Evolutionary conservation across 2,888 invertebrate genomes (phyloP), one percentile per base, ranked within the genome.

Genomic region (Agrochola lychnidis): DNA sequence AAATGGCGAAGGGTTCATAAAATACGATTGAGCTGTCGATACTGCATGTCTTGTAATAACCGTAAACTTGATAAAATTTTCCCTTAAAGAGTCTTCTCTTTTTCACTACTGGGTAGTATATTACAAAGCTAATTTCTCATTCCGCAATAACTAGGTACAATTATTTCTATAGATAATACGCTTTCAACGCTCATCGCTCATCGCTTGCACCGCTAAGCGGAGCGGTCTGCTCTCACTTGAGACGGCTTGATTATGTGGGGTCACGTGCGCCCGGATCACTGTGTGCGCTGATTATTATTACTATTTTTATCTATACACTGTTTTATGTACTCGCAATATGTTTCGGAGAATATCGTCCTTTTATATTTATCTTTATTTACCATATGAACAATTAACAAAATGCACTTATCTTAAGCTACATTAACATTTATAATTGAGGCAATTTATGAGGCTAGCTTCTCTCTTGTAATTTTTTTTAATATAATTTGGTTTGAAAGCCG

Each of bases 231-330:
- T 86, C 87, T 82, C 87, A 89, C 90, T 92, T 85, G 90, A 91
- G 90, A 89, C 89, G 87, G 84, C 86, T 85, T 92, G 93, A 94
- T 94, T 94, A 94, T 94, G 94, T 91, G 81, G 85, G 90, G 93
- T 90, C 94, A 94, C 94, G 94, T 93, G 94, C 89, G 83, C 83
- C 85, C 83, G 89, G 89, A 90, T 91, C 91, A 89, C 87, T 88
- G 89, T 78, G 81, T 81, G 79, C 84, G 81, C 79, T 81, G 78
- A 77, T 83, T 82, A 87, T 81, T 84, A 83, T 83, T 86, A 83
- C 80, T 81, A 82, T 83, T 83, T 83, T 83, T 84, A 81, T 76
- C 72, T 75, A 86, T 66, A 83, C 25, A 48, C 66, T 66, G 30
- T 79, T 66, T 30, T 56, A 66, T 62, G 40, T 79, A 79, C 30